These are phyloP conservation scores for Centropus bengalensis DNA, from an alignment of 2,113 vertebrate species.

Conservation along the genomic window DNA sequence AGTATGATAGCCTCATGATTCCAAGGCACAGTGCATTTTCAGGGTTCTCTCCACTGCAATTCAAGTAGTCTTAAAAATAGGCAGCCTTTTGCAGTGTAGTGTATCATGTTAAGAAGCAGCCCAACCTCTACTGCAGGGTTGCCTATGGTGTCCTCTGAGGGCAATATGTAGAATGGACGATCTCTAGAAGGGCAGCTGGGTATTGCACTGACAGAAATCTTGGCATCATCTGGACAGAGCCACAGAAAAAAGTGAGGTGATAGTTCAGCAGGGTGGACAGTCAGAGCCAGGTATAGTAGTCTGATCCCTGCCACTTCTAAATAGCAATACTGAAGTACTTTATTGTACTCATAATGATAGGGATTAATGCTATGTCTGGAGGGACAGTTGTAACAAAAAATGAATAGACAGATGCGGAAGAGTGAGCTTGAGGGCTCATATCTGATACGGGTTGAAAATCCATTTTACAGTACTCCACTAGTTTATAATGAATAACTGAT, in stretches of 20 bases:
- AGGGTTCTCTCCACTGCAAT: not conserved
- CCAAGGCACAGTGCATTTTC: not conserved
- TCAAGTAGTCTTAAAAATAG: not conserved
- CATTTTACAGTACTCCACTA: not conserved
- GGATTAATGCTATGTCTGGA: not conserved
- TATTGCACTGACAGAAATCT: not conserved
- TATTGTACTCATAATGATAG: not conserved
- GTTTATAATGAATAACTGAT: not conserved
- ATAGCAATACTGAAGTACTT: not conserved
- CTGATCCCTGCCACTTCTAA: not conserved
- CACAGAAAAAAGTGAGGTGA: not conserved
- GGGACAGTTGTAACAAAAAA: not conserved
- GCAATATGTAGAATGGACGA: not conserved
- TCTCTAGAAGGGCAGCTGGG: not conserved
- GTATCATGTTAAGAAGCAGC: not conserved
- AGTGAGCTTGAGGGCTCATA: not conserved
- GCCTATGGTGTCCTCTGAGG: not conserved
- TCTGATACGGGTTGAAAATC: not conserved
- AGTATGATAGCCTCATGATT: rapidly evolving
- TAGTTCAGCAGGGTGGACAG: rapidly evolving
- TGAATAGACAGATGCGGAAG: not conserved
- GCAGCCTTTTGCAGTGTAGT: not conserved
- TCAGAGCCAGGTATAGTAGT: not conserved
- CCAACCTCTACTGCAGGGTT: not conserved
- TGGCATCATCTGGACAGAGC: not conserved